Evolutionary conservation across 2,797 vertebrate species (phyloP).

Genomic region (Sebastiscus tertius): DNA sequence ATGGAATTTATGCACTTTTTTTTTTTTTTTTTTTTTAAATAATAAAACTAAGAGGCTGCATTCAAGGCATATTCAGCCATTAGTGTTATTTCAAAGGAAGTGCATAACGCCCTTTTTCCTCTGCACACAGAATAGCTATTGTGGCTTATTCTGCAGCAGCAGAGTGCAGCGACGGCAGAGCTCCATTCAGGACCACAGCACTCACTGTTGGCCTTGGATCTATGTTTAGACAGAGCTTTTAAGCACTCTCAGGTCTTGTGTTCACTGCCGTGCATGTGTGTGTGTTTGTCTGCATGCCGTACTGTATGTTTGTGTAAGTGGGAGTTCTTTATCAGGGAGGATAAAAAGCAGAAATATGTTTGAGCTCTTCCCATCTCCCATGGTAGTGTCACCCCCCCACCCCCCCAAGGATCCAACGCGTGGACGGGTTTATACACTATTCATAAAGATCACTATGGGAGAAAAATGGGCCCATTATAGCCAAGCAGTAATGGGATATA

Average conservation of each 20-base stretch:
- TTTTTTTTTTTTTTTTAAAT: not conserved
- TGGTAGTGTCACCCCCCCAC: constrained; percentile 19
- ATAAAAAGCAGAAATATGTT: constrained; percentile 73
- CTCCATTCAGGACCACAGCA: constrained; percentile 58
- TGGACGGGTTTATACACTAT: constrained; percentile 79
- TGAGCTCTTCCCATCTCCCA: constrained; percentile 57
- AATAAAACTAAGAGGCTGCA: constrained; percentile 14
- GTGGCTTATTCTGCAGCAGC: constrained; percentile 21
- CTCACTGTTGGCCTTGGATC: constrained; percentile 67
- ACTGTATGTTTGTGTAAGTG: constrained; percentile 58
- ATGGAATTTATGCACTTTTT: constrained; percentile 28
- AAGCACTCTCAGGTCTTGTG: constrained; percentile 64
- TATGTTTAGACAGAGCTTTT: constrained; percentile 71
- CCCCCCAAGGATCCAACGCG: constrained; percentile 44
- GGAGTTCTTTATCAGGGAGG: constrained; percentile 59
- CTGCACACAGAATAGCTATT: constrained; percentile 35
- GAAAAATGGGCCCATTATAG: constrained; percentile 78
- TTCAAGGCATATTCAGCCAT: constrained; percentile 21
- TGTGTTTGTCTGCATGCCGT: constrained; percentile 25
- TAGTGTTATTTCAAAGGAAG: constrained; percentile 25
- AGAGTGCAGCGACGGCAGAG: constrained; percentile 28
- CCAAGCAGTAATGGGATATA: constrained; percentile 67
- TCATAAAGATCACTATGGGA: constrained; percentile 73
- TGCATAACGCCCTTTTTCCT: not conserved
- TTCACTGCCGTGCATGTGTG: constrained; percentile 1